phyloP scores from a whole-genome alignment of 2,888 invertebrate genomes.

The Silvanus unidentatus region DNA sequence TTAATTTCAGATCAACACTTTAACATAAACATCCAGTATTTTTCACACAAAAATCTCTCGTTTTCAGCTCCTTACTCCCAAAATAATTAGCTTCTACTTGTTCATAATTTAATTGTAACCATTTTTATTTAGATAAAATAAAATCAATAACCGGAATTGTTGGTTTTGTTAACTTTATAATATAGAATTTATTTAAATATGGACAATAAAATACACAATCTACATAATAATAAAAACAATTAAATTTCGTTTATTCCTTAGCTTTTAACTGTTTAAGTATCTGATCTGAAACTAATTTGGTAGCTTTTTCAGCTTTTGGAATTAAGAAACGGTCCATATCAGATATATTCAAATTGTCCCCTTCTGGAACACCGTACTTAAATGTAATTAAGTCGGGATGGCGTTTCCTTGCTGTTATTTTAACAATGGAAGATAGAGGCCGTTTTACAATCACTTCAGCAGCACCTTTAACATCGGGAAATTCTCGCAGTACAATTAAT shows the following conservation, averaged over 20 bases:
- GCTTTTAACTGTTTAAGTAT: slow-evolving; percentile 61
- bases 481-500: slow-evolving; percentile 77
- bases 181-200: not conserved
- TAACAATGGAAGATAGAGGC: slow-evolving; percentile 86
- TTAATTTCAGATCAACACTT: slow-evolving; percentile 1
- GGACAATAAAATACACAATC: slow-evolving; percentile 1
- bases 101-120: too few species aligned
- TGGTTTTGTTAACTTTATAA: not conserved
- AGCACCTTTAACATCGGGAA: slow-evolving; percentile 68
- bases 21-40: not conserved
- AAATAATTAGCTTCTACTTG: too few species aligned
- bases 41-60: not conserved
- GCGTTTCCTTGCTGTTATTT: slow-evolving; percentile 93
- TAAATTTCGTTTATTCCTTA: slow-evolving; percentile 28
- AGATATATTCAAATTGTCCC: slow-evolving; percentile 71
- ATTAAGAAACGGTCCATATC: slow-evolving; percentile 92
- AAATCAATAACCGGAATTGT: not conserved
- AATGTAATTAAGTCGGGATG: slow-evolving; percentile 96
- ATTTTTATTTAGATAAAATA: not conserved
- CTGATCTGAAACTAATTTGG: slow-evolving; percentile 83
- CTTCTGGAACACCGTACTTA: slow-evolving; percentile 85
- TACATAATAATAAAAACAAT: slow-evolving; percentile 1
- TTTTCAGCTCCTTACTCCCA: not conserved
- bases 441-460: slow-evolving; percentile 83
- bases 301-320: slow-evolving; percentile 85